Conservation (phyloP, 2,113 vertebrate genomes). For the Coregonus clupeaformis region DNA sequence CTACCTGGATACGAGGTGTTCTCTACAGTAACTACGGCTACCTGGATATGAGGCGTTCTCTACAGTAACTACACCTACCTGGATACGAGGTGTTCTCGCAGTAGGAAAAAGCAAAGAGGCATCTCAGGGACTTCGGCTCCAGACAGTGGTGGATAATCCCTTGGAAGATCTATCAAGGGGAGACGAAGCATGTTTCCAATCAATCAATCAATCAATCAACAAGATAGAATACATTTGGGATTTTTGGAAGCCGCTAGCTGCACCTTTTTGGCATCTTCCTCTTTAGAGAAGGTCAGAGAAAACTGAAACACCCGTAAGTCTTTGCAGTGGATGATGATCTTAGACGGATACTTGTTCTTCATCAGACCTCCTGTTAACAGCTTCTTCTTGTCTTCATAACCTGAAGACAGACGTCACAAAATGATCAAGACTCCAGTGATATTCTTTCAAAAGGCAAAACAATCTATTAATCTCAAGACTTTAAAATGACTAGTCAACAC, state of each 20-base stretch:
- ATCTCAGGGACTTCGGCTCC: slow-evolving; percentile 82
- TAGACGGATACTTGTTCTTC: slow-evolving; percentile 82
- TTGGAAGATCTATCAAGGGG: slow-evolving; percentile 80
- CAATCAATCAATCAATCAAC: not conserved
- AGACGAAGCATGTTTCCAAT: not conserved
- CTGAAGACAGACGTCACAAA: slow-evolving; percentile 65
- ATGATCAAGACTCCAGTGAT: not conserved
- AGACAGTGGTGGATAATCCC: slow-evolving; percentile 86
- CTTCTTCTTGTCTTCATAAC: slow-evolving; percentile 89
- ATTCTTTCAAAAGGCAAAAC: not conserved
- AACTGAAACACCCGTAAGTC: slow-evolving; percentile 87
- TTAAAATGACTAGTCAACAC: not conserved
- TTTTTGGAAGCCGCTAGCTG: no score
- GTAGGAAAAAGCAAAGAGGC: slow-evolving; percentile 86
- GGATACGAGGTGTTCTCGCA: slow-evolving; percentile 63
- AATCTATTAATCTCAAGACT: not conserved
- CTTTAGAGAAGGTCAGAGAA: slow-evolving; percentile 82
- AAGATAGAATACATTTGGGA: no score
- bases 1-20: no score
- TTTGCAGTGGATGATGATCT: slow-evolving; percentile 84
- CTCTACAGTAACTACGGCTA: no score
- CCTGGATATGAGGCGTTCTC: no score
- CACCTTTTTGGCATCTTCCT: slow-evolving; percentile 87
- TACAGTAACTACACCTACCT: slow-evolving; percentile 62
- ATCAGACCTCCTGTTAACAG: slow-evolving; percentile 70